Evolutionary conservation across 2,113 vertebrate species (phyloP), one percentile per base, ranked within the genome.

Genomic region (Malurus alboscapulatus): DNA sequence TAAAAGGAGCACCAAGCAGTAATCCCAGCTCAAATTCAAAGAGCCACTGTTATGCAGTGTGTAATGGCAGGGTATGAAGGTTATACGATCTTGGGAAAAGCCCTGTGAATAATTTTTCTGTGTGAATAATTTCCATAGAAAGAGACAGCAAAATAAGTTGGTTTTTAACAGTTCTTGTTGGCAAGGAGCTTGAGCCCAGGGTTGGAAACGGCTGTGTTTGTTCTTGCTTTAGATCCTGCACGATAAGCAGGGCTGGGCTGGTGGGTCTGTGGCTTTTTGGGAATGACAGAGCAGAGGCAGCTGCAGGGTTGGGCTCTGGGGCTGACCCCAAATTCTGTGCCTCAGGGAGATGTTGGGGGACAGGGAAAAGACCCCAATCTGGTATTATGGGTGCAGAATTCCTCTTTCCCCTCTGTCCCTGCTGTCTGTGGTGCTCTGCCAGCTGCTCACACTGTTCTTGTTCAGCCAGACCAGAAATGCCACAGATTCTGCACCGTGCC

Each of bases 141-240:
- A 97, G 94, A 85, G 86, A 94, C 29, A 71, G 84, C 71, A 90
- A 95, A 96, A 92, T 86, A 94, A 95, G 84, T 45, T 91, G 74
- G 6, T 53, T 73, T 84, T 73, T 61, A 90, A 79, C 71, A 61
- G 72, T 95, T 92, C 93, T 88, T 71, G 4, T 34, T 97, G 96
- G 96, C 96, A 75, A 55, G 93, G 89, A 63, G 68, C 76, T 94
- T 51, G 89, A 32, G 75, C 89, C 92, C 8, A 3, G 92, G 55
- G 80, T 73, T 91, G 88, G 95, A 65, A 86, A 51, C 61, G 57
- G 82, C 83, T 88, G n/a, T 97, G 87, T 94, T 97, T 90, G 72
- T 82, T 79, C 88, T 79, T 4, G 10, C 92, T 79, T 79, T 45
- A 76, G 93, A 88, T 96, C 76, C 68, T 85, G 81, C 27, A 22